Evolutionary conservation across 2,888 invertebrate genomes (phyloP), one percentile per base, ranked within the genome.

Genomic region (Prenolepis imparis): DNA sequence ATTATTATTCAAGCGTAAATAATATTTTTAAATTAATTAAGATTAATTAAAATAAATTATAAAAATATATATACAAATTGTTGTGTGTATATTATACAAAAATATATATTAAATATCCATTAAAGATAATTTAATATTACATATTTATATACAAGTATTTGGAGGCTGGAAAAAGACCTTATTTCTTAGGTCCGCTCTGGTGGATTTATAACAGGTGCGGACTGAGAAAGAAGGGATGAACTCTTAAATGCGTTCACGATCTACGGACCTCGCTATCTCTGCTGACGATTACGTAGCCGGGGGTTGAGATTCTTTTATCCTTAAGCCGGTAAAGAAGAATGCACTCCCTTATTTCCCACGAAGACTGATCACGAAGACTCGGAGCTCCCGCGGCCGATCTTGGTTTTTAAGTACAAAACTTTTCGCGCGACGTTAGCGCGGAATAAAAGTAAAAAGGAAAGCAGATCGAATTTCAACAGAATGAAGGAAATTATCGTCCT

Each of bases 241-340:
- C 18, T 72, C 73, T 59, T 80, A 72, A 80, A 78, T 77, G 68
- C 41, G 59, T 74, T 63, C 28, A 73, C 75, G 61, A 67, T 82
- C 86, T 36, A 61, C 72, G 59, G 36, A 32, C 18, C 72, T 77
- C 83, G 88, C 87, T 91, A 91, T 90, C 91, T 91, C 90, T 86
- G 89, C 90, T 92, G 90, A 83, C 88, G 89, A 86, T 88, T 89
- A 86, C 85, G 67, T 77, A 81, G 73, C 77, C 63, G 72, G 72
- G 82, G 74, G 61, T 82, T 82, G 87, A 90, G 86, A 91, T 92
- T 90, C 90, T 89, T 89, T 85, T 84, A 82, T 59, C 83, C 87
- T 89, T 92, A 91, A 93, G 92, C 92, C 90, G 86, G 86, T 88
- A 77, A 86, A 88, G 91, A 89, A 90, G 90, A 90, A 92, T 91